Evolutionary conservation across 2,888 invertebrate genomes (phyloP).

Genomic region (Chloromyia formosa): DNA sequence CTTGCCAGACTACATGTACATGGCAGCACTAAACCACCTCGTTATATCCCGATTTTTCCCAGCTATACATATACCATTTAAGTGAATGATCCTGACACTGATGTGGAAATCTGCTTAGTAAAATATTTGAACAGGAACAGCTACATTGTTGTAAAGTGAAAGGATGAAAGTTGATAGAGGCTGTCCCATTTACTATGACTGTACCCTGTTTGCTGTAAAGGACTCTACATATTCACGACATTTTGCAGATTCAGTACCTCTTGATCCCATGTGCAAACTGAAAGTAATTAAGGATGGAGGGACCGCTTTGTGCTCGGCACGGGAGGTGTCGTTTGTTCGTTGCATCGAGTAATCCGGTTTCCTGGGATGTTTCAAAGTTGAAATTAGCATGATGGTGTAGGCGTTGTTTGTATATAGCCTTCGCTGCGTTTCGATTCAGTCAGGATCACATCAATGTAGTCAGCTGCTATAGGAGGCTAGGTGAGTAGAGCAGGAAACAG

Average conservation of each 20-base stretch:
- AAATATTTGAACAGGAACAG: slow-evolving; percentile 13
- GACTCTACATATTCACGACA: background rate
- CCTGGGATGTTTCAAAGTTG: background rate
- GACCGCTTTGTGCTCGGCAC: background rate
- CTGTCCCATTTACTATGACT: background rate
- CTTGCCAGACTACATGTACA: too few species aligned
- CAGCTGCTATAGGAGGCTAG: too few species aligned
- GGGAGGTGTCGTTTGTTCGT: background rate
- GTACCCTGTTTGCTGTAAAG: background rate
- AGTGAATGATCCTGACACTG: slow-evolving; percentile 1
- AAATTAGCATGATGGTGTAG: slow-evolving; percentile 3
- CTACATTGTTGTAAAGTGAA: background rate
- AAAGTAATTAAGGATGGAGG: slow-evolving; percentile 25
- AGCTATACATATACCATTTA: background rate
- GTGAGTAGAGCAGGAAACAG: background rate
- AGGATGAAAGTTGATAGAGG: background rate
- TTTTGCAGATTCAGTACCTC: slow-evolving; percentile 6
- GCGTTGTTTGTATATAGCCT: background rate
- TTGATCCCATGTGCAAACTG: slow-evolving; percentile 25
- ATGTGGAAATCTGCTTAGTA: background rate
- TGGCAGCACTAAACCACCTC: too few species aligned
- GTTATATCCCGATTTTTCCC: too few species aligned
- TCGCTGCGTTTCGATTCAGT: background rate
- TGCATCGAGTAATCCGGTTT: slow-evolving; percentile 6
- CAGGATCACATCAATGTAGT: too few species aligned